Conservation (phyloP, 2,888 invertebrate species). For the Nesidiocoris tenuis region DNA sequence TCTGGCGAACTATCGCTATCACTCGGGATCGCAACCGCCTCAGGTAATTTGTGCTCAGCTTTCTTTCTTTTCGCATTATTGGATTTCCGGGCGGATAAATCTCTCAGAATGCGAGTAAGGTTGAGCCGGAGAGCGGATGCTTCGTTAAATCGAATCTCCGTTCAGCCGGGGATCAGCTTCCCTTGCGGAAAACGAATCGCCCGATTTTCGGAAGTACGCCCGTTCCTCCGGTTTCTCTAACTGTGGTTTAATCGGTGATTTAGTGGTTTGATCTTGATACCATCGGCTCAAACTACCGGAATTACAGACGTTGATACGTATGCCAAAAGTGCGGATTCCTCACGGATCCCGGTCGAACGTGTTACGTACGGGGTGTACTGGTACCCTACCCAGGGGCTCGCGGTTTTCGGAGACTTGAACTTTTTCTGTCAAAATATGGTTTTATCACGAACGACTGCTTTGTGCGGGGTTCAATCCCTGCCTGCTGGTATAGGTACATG, state of each 20-base stretch:
- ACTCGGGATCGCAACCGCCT: background rate
- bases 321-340: too few species aligned
- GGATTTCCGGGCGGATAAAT: background rate
- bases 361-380: too few species aligned
- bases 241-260: background rate
- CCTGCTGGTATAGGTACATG: too few species aligned
- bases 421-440: too few species aligned
- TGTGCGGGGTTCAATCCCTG: too few species aligned
- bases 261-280: background rate
- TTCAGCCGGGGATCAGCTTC: background rate
- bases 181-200: background rate
- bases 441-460: too few species aligned
- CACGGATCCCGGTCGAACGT: too few species aligned
- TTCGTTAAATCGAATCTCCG: background rate
- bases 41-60: background rate
- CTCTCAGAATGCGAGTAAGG: background rate
- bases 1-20: background rate
- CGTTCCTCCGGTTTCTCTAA: background rate
- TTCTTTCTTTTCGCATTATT: background rate
- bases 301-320: too few species aligned
- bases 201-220: background rate
- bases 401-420: too few species aligned
- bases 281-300: too few species aligned
- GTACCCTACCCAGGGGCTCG: too few species aligned
- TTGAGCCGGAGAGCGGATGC: background rate